phyloP scores from a whole-genome alignment of 2,888 invertebrate species.

The Pachydiplax longipennis region DNA sequence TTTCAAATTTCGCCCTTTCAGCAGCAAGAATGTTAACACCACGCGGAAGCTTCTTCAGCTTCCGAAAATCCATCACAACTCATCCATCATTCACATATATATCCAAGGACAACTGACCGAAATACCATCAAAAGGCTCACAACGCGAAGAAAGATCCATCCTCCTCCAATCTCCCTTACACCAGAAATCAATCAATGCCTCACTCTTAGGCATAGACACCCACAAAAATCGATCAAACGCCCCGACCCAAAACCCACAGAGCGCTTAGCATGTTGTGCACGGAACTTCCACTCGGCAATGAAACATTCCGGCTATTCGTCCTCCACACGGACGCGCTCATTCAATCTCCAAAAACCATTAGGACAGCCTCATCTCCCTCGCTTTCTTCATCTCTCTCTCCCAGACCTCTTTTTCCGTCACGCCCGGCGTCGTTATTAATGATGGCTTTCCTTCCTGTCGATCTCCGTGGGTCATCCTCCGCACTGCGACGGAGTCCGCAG shows the following conservation, averaged over 20 bases:
- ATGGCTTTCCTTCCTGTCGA: slow-evolving; percentile 40
- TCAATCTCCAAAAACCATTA: slow-evolving; percentile 29
- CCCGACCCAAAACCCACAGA: not conserved
- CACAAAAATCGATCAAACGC: not conserved
- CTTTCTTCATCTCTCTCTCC: not conserved
- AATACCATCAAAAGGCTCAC: too few relatives aligned
- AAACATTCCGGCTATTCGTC: not conserved
- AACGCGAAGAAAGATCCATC: too few relatives aligned
- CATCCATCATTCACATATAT: too few relatives aligned
- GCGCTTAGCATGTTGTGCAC: not conserved
- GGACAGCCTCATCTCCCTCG: not conserved
- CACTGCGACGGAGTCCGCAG: not conserved
- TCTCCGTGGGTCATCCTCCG: not conserved
- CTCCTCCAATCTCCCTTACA: too few relatives aligned
- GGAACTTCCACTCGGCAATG: not conserved
- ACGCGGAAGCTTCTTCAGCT: too few relatives aligned
- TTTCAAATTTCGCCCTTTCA: too few relatives aligned
- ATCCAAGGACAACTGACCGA: too few relatives aligned
- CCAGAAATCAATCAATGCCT: not conserved
- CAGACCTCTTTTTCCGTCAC: not conserved
- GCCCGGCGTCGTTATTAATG: slow-evolving; percentile 34
- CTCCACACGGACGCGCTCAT: not conserved
- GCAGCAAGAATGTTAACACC: too few relatives aligned
- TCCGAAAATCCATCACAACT: too few relatives aligned
- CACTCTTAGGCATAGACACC: not conserved